Evolutionary conservation across 2,113 vertebrate genomes (phyloP), one percentile per base, ranked within the genome.

Genomic region (Desmodus rotundus): DNA sequence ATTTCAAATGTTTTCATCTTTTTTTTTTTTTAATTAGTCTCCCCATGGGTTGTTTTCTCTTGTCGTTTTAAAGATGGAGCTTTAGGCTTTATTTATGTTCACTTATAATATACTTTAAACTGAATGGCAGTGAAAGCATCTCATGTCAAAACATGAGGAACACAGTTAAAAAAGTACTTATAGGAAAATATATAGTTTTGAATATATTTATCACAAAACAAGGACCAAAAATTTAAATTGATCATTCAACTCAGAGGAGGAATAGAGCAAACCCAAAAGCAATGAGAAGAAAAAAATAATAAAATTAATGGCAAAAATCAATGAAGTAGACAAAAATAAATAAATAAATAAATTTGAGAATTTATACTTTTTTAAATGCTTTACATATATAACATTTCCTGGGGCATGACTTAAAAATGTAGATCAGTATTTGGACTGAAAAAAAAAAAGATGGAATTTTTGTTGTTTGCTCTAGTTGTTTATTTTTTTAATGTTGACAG

Each of bases 51-150:
- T 65, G 4, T 50, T 93, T 82, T 28, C 52, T 93, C 5, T 58
- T 72, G 11, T 47, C 15, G 91, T 85, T 82, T 89, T 50, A 89
- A 84, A 90, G 47, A 61, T 31, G 17, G 3, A 89, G 15, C 15
- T 52, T 93, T 81, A 47, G 14, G n/a, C 68, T 80, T 94, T 83
- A 95, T 92, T 94, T 67, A 70, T 63, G 36, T 20, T 91, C 3
- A 80, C 19, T 91, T 68, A 77, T 31, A 73, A 85, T 89, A 61
- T 50, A 78, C 15, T 61, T 93, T 76, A 95, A 85, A 50, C 24
- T 76, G 28, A 90, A 77, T 26, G 3, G 2, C 33, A 81, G 1
- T 38, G 41, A 95, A 58, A 92, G 2, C 4, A 83, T 68, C 33
- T 82, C 24, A 41, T 41, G 41, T 67, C 76, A 81, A 58, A 15